phyloP scores from a whole-genome alignment of 2,888 invertebrate genomes.

The Mylabris sibirica region DNA sequence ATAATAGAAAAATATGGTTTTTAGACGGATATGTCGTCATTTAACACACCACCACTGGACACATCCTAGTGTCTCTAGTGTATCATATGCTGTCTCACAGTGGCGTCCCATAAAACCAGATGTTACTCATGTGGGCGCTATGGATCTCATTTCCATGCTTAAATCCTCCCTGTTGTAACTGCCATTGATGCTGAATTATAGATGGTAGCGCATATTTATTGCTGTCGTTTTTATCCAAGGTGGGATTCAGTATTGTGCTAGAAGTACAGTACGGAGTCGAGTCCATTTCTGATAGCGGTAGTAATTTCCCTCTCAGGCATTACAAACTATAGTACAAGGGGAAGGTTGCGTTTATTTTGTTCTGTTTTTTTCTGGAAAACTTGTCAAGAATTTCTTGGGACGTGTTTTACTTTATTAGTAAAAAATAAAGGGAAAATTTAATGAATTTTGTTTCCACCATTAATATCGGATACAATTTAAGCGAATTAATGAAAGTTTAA shows the following conservation, averaged over 20 bases:
- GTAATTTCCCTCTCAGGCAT: conserved; percentile 43
- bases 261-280: conserved; percentile 35
- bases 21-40: conserved; percentile 42
- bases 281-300: conserved; percentile 24
- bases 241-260: conserved; percentile 50
- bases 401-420: too few relatives aligned
- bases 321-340: conserved; percentile 38
- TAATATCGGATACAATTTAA: too few relatives aligned
- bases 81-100: conserved; percentile 56
- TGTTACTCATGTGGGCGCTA: conserved; percentile 55
- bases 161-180: conserved; percentile 49
- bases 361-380: conserved; percentile 27
- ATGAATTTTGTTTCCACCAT: too few relatives aligned
- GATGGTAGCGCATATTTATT: conserved; percentile 54
- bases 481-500: too few relatives aligned
- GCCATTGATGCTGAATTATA: conserved; percentile 56
- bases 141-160: conserved; percentile 54
- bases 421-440: too few relatives aligned
- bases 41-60: conserved; percentile 47
- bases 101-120: conserved; percentile 57
- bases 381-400: neutral
- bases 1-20: conserved; percentile 45
- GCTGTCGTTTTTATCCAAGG: conserved; percentile 52
- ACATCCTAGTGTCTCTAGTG: conserved; percentile 51
- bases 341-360: conserved; percentile 28